Evolutionary conservation across 2,797 vertebrate species (phyloP).

Genomic region (Mormyrus hasselquistii): DNA sequence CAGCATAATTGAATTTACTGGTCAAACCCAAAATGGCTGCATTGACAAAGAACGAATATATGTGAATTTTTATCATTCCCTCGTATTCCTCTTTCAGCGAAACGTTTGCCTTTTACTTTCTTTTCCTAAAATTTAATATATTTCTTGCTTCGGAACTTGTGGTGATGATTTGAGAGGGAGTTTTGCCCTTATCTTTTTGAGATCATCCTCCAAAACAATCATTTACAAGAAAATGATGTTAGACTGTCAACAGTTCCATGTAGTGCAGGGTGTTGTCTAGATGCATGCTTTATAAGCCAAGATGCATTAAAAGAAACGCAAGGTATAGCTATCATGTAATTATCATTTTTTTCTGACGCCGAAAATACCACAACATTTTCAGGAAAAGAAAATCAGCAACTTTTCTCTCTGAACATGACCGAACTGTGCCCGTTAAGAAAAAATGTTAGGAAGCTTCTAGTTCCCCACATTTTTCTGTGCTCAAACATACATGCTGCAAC

Average conservation of each 20-base stretch:
- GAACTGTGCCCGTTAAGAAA: not conserved
- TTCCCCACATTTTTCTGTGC: not conserved
- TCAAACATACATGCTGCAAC: not conserved
- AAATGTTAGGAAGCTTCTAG: not conserved
- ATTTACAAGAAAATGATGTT: constrained; percentile 46
- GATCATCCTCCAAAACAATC: constrained; percentile 52
- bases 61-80: not conserved
- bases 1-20: not conserved
- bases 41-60: not conserved
- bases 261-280: not conserved
- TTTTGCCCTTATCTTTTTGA: constrained; percentile 41
- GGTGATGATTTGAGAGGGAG: not conserved
- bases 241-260: not conserved
- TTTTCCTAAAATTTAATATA: not conserved
- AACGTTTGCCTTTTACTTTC: not conserved
- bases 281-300: constrained; percentile 19
- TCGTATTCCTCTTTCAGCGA: not conserved
- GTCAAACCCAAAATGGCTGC: not conserved
- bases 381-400: not conserved
- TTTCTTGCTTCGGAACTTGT: not conserved
- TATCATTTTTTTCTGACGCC: not conserved
- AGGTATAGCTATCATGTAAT: not conserved
- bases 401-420: not conserved
- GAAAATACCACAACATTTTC: not conserved
- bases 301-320: constrained; percentile 22